phyloP scores from a whole-genome alignment of 2,797 vertebrate genomes.

The Sebastes diaconus region DNA sequence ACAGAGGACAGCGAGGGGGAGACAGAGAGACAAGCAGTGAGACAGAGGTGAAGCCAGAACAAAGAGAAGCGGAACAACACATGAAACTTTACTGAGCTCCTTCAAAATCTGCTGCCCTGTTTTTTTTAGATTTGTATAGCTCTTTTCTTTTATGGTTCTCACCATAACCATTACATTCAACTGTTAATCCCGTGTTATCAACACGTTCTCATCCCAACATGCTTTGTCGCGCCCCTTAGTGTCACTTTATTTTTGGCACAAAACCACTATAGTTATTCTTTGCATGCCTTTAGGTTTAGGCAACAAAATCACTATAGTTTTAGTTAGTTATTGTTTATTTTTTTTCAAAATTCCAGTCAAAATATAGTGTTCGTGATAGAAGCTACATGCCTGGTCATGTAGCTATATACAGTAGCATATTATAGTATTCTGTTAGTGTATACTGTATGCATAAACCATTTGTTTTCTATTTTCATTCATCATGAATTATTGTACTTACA shows the following conservation, averaged over 20 bases:
- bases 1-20: conserved; percentile 6
- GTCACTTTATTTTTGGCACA: too few relatives aligned
- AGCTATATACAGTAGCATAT: background rate
- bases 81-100: conserved; percentile 5
- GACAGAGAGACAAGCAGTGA: conserved; percentile 5
- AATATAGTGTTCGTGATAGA: background rate
- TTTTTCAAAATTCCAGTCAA: background rate
- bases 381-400: background rate
- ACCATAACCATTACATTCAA: too few relatives aligned
- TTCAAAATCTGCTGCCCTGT: background rate
- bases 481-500: background rate
- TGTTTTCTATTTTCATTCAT: background rate
- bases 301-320: background rate
- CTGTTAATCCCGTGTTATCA: too few relatives aligned
- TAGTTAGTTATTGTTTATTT: background rate
- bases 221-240: too few relatives aligned
- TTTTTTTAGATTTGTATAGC: fast-evolving
- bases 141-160: background rate
- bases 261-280: too few relatives aligned
- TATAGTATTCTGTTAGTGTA: too few relatives aligned
- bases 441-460: background rate
- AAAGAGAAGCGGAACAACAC: conserved; percentile 11
- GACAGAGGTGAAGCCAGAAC: conserved; percentile 10
- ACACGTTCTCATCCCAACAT: too few relatives aligned
- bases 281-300: background rate